Base-by-base conservation (phyloP, 1,140 invertebrate genomes). In the Myzus persicae region DNA sequence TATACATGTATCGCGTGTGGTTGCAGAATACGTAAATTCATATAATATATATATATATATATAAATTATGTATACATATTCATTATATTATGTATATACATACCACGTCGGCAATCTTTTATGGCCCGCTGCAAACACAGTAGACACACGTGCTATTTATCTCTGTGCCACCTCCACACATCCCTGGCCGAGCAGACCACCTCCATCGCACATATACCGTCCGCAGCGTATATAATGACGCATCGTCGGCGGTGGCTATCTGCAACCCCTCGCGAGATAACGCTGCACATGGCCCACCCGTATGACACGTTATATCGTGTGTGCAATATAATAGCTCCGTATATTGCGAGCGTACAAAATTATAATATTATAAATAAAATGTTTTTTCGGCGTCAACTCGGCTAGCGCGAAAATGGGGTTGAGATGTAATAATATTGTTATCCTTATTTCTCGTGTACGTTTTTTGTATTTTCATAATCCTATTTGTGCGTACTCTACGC, bases 261-360 rank as follows among this genome's bases (percentile, higher is more conserved):
- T 54, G 46, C 48, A 89, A 54, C 88, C 88, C 48, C n/a, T 40
- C n/a, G 26, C 31, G 46, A 89, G 46, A 89, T 89, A 54, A 89
- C 46, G 38, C n/a, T n/a, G n/a, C 36, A 38, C 46, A 22, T 36
- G 51, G 1, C 48, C 48, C 48, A 38, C 24, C 14, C 14, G 5
- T 51, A 51, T 24, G 1, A 18, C 14, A 31, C 11, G 59, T 76
- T 76, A n/a, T 76, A 89, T 89, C 48, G 22, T 89, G 11, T 89
- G 11, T 40, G 36, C n/a, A 22, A 89, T 36, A 40, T 36, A 40
- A 26, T 51, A 14, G 44, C 46, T 6, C 9, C 14, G 22, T 84
- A 84, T 85, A 44, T 76, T n/a, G n/a, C n/a, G 5, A 22, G 31
- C 11, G 11, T 42, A 84, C 81, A 9, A 82, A 40, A 40, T 42